Base-by-base conservation (phyloP, 1,140 invertebrate species). In the Antheraea pernyi region DNA sequence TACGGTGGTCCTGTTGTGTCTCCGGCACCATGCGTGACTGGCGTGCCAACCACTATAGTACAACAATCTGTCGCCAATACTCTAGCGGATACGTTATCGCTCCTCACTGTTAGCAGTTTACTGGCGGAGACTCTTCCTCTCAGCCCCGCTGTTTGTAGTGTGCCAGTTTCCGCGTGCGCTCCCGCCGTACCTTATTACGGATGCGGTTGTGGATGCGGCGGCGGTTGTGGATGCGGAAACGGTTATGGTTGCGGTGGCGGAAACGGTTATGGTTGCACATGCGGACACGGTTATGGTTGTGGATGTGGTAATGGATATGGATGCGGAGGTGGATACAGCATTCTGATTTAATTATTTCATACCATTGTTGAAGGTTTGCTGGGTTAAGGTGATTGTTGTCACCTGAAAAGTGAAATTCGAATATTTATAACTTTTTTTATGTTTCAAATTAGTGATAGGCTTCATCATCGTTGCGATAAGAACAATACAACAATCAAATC, bases 71-170 rank as follows among this genome's bases (percentile, higher is more conserved):
- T 90, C 0, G 86, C 85, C 7, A 80, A 73, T n/a, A 83, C 70
- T 10, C 66, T 90, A 0, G 88, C 86, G 19, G 86, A 90, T 48
- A 88, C 88, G 0, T 73, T 90, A 0, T 87, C 85, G 4, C 74
- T 90, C 7, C 75, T 90, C 19, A 90, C 88, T 9, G 88, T 90
- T 5, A 86, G 81, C 74, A 85, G 79, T 62, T 76, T 90, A 13
- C 63, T 90, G 4, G 73, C 86, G 13, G 86, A 88, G 19, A 85
- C 77, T 36, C 68, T 90, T n/a, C 88, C 86, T 0, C 48, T 82
- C 0, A 76, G 10, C 1, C 9, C 18, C 16, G 13, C 3, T 19
- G 18, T 7, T 13, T 61, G 19, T 61, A n/a, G 19, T 19, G 16
- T n/a, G 39, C 30, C 18, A 0, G 6, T 19, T 19, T 18, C 46